Evolutionary conservation across 1,140 invertebrate genomes (phyloP).

Genomic region (Grapholita molesta): DNA sequence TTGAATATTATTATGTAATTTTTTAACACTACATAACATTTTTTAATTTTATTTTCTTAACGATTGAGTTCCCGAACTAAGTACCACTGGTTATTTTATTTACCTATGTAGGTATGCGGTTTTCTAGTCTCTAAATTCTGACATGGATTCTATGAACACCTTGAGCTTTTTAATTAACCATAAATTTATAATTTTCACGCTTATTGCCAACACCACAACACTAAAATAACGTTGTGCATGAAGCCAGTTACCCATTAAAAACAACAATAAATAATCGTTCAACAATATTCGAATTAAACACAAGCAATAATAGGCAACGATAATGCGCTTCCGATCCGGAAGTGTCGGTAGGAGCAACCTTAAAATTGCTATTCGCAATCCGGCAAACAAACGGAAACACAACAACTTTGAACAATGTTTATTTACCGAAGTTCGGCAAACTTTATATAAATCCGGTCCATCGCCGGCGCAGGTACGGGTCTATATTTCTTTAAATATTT

Average conservation of each 20-base stretch:
- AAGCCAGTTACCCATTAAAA: background rate
- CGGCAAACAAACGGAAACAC: slow-evolving; percentile 9
- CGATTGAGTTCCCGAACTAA: no score
- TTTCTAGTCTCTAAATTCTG: no score
- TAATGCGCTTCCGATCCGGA: slow-evolving; percentile 8
- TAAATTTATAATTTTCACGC: no score
- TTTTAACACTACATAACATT: no score
- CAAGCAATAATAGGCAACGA: background rate
- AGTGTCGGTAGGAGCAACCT: background rate
- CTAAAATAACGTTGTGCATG: no score
- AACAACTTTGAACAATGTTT: slow-evolving; percentile 14
- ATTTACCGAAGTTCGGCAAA: background rate
- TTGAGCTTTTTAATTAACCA: no score
- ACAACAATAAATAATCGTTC: background rate
- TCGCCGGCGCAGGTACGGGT: background rate
- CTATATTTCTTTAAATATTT: background rate
- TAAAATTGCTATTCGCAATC: slow-evolving; percentile 5
- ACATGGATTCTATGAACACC: no score
- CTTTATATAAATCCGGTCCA: background rate
- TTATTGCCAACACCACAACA: no score
- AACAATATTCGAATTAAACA: background rate
- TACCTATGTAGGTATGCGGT: no score
- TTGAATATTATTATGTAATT: no score
- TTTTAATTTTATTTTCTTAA: no score
- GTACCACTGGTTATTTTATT: no score